Evolutionary conservation across 2,797 vertebrate genomes (phyloP).

Genomic region (Enteromius trimaculatus): DNA sequence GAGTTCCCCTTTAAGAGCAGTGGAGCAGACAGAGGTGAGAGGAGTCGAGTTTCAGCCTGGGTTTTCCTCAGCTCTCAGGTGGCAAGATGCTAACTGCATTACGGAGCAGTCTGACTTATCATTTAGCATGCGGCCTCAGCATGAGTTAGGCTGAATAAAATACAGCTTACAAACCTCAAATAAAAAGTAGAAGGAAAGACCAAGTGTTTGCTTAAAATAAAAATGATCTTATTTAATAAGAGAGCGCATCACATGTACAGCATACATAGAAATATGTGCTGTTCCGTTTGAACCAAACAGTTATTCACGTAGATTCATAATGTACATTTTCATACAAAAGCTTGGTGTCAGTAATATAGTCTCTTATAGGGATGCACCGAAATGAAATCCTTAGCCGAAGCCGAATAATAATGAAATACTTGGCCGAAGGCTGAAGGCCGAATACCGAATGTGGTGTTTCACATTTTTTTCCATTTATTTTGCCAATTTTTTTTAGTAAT

Average conservation of each 20-base stretch:
- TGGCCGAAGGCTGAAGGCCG: too few relatives aligned
- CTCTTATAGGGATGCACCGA: too few relatives aligned
- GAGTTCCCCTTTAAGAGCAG: slow-evolving; percentile 9
- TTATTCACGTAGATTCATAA: neutral
- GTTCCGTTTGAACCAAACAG: neutral
- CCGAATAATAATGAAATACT: too few relatives aligned
- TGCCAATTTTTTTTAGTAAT: too few relatives aligned
- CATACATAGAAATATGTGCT: neutral
- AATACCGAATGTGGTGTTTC: too few relatives aligned
- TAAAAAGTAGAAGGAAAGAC: neutral
- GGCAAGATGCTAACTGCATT: slow-evolving; percentile 31
- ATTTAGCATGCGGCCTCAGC: slow-evolving; percentile 21
- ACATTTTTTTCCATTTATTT: too few relatives aligned
- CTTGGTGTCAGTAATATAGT: neutral
- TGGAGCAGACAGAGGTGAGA: slow-evolving; percentile 43
- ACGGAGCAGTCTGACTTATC: slow-evolving; percentile 36
- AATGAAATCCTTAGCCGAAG: too few relatives aligned
- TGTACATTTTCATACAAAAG: neutral
- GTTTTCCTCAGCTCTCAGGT: slow-evolving; percentile 24
- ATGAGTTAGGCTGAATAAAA: neutral
- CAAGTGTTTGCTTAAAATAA: neutral
- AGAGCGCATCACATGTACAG: neutral
- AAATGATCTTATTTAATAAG: neutral
- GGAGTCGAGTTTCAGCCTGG: slow-evolving; percentile 38
- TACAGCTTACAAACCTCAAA: neutral